A percentile compares a stretch with the other conserved stretches of the same genome.
Conservation (phyloP, 2,797 vertebrate genomes). For the Enteromius fasciolatus region DNA sequence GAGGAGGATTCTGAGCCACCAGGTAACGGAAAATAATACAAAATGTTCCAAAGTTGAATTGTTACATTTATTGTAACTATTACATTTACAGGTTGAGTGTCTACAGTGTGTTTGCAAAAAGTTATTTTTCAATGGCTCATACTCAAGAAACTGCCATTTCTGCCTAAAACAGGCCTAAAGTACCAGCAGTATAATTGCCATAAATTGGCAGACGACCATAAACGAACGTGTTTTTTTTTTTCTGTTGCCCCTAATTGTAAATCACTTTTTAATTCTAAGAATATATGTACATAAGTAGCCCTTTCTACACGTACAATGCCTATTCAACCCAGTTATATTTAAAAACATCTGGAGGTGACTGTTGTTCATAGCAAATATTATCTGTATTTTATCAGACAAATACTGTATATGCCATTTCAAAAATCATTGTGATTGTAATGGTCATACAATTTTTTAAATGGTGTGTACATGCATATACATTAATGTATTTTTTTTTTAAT, state of each 20-base stretch:
- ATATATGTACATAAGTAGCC: background rate
- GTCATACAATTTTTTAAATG: background rate
- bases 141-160: background rate
- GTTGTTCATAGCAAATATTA: background rate
- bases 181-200: too few species aligned
- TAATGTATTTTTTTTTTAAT: background rate
- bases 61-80: background rate
- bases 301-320: background rate
- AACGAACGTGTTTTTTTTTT: background rate
- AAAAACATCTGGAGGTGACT: background rate
- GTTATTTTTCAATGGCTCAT: background rate
- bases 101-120: background rate
- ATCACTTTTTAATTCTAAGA: background rate
- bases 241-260: background rate
- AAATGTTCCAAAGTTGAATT: constrained; percentile 46
- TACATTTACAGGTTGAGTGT: background rate
- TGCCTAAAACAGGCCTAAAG: background rate
- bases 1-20: constrained; percentile 61
- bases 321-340: background rate
- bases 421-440: background rate
- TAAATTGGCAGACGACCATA: too few species aligned
- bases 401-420: background rate
- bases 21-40: constrained; percentile 69
- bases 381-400: background rate
- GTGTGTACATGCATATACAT: background rate